These are phyloP conservation scores for Anoplopoma fimbria DNA, from an alignment of 2,113 vertebrate genomes.

Conservation along the genomic window DNA sequence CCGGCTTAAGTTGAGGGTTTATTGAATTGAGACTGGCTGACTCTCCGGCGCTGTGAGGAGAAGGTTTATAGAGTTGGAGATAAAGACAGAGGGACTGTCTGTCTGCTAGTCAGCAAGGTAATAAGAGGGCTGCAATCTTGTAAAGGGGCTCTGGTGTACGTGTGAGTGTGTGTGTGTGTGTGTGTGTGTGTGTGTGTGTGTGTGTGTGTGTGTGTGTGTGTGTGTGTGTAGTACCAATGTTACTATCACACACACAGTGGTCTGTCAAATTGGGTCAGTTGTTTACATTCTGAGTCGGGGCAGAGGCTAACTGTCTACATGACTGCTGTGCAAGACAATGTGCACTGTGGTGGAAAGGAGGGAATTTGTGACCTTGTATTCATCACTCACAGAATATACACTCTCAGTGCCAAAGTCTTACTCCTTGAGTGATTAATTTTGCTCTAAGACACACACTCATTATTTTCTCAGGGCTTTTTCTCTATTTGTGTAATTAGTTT, in stretches of 20 bases:
- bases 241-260: conserved; percentile 44
- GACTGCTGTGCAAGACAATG: conserved; percentile 34
- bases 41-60: conserved; percentile 35
- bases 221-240: conserved; percentile 3
- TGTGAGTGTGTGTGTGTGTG: conserved; percentile 12
- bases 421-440: conserved; percentile 20
- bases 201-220: conserved; percentile 34
- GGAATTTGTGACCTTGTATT: conserved; percentile 35
- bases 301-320: conserved; percentile 49
- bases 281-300: conserved; percentile 61
- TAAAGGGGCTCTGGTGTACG: conserved; percentile 43
- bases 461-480: background rate
- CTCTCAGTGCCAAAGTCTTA: background rate
- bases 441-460: background rate
- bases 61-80: conserved; percentile 65
- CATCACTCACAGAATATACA: conserved; percentile 18
- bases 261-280: conserved; percentile 60
- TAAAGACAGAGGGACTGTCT: conserved; percentile 67
- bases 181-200: conserved; percentile 47
- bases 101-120: conserved; percentile 65
- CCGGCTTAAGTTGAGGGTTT: conserved; percentile 43
- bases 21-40: conserved; percentile 61
- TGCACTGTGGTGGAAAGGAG: conserved; percentile 32
- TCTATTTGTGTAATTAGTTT: background rate
- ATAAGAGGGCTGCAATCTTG: conserved; percentile 60